Percentiles rank a stretch among this genome's conserved stretches.
Conservation (phyloP, 2,888 invertebrate genomes). For the Netelia virgata region DNA sequence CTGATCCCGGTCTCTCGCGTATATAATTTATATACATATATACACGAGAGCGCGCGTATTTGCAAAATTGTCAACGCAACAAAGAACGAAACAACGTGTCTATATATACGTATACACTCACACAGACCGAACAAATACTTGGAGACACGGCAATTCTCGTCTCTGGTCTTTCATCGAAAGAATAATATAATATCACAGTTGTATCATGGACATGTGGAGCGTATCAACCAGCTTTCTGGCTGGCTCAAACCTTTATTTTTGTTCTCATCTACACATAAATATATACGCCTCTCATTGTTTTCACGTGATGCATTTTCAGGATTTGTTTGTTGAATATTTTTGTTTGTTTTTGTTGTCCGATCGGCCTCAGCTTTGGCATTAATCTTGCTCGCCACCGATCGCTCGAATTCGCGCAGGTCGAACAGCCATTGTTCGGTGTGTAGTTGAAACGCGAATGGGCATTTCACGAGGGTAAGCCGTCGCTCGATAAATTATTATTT, state of each 20-base stretch:
- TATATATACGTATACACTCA: constrained; percentile 23
- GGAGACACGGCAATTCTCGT: constrained; percentile 37
- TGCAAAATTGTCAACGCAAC: constrained; percentile 35
- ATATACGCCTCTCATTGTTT: constrained; percentile 24
- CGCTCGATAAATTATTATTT: constrained; percentile 63
- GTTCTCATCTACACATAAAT: constrained; percentile 3
- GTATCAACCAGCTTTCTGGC: constrained; percentile 60
- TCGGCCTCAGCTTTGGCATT: constrained; percentile 38
- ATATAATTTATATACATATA: constrained; percentile 14
- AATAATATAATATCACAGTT: constrained; percentile 84
- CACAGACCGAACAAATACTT: constrained; percentile 53
- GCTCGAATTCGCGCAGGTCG: constrained; percentile 22
- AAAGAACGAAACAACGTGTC: constrained; percentile 46
- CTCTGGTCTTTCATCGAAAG: constrained; percentile 70
- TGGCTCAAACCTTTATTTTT: constrained; percentile 49
- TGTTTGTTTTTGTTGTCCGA: constrained; percentile 8
- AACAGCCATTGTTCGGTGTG: constrained; percentile 21
- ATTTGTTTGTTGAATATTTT: constrained; percentile 12
- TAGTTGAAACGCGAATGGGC: constrained; percentile 50
- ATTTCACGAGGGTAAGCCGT: constrained; percentile 45
- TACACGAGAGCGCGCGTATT: constrained; percentile 16
- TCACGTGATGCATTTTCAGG: constrained; percentile 12
- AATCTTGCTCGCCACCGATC: constrained; percentile 23
- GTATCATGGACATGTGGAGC: constrained; percentile 82
- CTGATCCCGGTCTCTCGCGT: constrained; percentile 31